Percentiles rank a stretch among this genome's conserved stretches.
Evolutionary conservation across 23 tunicate species (phyloP).

Genomic region (Clavelina lepadiformis): DNA sequence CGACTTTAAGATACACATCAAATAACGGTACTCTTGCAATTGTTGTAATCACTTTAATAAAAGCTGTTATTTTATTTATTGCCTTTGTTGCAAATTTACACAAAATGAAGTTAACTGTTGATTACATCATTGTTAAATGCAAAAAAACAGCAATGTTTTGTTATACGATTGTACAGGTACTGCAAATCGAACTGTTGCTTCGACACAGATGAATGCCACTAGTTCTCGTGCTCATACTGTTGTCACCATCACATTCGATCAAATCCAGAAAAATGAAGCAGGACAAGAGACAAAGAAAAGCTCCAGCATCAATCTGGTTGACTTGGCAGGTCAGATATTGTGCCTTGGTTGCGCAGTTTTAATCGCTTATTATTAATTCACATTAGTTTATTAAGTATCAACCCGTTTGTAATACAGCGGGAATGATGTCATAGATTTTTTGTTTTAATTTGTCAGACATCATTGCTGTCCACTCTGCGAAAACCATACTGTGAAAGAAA

Average conservation of each 20-base stretch:
- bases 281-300: slow-evolving; percentile 97
- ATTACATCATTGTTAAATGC: too few species aligned
- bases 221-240: slow-evolving; percentile 98
- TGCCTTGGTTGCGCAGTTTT: too few species aligned
- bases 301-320: slow-evolving; percentile 95
- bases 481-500: too few species aligned
- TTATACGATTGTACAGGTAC: slow-evolving; percentile 53
- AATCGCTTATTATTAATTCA: too few species aligned
- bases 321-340: slow-evolving; percentile 94
- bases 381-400: too few species aligned
- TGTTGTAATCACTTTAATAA: not conserved
- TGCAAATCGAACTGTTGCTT: slow-evolving; percentile 92
- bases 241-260: slow-evolving; percentile 96
- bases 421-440: too few species aligned
- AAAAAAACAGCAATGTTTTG: slow-evolving; percentile 2
- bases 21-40: not conserved
- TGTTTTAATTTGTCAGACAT: too few species aligned
- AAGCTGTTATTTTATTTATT: not conserved
- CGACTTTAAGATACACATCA: not conserved
- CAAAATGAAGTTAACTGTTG: too few species aligned
- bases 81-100: not conserved
- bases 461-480: too few species aligned
- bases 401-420: too few species aligned
- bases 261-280: slow-evolving; percentile 78
- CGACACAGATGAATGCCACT: slow-evolving; percentile 98